Evolutionary conservation across 2,797 vertebrate species (phyloP).

Genomic region (Delichon dasypus): DNA sequence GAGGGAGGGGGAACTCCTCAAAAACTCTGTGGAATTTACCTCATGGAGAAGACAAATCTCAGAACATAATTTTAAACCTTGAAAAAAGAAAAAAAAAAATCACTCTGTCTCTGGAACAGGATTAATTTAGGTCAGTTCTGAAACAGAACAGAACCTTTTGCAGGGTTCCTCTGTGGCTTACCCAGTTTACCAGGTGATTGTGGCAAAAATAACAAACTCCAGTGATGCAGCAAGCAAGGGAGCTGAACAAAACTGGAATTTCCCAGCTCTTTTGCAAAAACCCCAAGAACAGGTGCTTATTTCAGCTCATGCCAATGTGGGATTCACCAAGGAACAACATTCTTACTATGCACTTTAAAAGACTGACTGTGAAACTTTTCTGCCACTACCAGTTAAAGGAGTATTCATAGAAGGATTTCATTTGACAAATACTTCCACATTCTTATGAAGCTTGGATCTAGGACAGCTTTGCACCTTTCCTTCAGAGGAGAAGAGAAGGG

Average conservation of each 20-base stretch:
- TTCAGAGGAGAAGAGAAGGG: background rate
- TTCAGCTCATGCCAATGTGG: background rate
- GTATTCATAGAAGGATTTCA: background rate
- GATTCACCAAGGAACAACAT: constrained; percentile 17
- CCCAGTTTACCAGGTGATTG: background rate
- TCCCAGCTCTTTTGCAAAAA: constrained; percentile 19
- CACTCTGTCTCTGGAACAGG: background rate
- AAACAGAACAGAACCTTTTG: background rate
- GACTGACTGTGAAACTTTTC: background rate
- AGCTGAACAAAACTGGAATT: background rate
- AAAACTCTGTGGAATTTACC: background rate
- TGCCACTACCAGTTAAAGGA: background rate
- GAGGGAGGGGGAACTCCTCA: background rate
- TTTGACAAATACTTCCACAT: background rate
- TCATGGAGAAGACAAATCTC: background rate
- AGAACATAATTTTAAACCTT: background rate
- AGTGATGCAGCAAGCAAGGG: background rate
- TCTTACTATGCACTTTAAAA: background rate
- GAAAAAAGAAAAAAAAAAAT: background rate
- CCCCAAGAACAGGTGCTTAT: constrained; percentile 12
- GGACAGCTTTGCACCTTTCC: background rate
- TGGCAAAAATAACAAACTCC: background rate
- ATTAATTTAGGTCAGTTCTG: background rate
- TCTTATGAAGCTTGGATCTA: background rate
- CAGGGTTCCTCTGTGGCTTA: background rate